A percentile compares a stretch with the other conserved stretches of the same genome.
Evolutionary conservation across 2,888 invertebrate species (phyloP).

Genomic region (Plebejus anna): DNA sequence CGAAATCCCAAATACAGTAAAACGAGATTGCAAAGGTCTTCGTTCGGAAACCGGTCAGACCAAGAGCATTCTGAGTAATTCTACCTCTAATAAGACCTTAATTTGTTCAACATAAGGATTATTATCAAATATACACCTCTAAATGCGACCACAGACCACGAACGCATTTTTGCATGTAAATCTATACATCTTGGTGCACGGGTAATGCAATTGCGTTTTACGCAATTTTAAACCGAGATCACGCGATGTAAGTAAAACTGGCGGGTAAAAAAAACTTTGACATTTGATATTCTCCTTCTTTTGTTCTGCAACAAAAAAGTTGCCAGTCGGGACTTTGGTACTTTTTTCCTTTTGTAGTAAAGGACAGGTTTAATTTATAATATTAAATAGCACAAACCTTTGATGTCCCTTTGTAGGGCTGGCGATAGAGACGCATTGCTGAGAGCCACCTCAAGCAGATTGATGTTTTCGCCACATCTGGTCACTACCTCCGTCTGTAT

Average conservation of each 20-base stretch:
- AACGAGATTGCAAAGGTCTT: conserved; percentile 45
- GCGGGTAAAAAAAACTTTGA: neutral
- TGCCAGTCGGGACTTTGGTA: neutral
- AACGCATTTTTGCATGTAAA: conserved; percentile 64
- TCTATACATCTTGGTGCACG: conserved; percentile 47
- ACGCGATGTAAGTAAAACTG: neutral
- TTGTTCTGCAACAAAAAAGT: neutral
- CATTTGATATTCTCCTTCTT: conserved; percentile 18
- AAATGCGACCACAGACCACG: conserved; percentile 48
- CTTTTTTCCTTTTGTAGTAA: neutral
- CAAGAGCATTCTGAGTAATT: conserved; percentile 36
- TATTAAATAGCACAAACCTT: conserved; percentile 69
- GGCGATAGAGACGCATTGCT: conserved; percentile 77
- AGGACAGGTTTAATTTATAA: neutral
- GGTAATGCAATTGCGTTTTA: conserved; percentile 37
- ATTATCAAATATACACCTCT: neutral
- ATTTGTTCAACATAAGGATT: neutral
- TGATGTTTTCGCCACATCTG: conserved; percentile 92
- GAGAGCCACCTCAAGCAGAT: conserved; percentile 86
- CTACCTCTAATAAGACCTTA: neutral
- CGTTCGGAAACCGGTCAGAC: conserved; percentile 56
- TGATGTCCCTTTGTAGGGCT: conserved; percentile 78
- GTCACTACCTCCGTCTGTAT: conserved; percentile 90
- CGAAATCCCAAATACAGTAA: conserved; percentile 42
- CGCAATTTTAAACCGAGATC: conserved; percentile 20